Percentiles rank a stretch among this genome's conserved stretches.
These are phyloP conservation scores for Phataginus tetradactyla DNA, from an alignment of 2,797 vertebrate genomes.

Conservation along the genomic window DNA sequence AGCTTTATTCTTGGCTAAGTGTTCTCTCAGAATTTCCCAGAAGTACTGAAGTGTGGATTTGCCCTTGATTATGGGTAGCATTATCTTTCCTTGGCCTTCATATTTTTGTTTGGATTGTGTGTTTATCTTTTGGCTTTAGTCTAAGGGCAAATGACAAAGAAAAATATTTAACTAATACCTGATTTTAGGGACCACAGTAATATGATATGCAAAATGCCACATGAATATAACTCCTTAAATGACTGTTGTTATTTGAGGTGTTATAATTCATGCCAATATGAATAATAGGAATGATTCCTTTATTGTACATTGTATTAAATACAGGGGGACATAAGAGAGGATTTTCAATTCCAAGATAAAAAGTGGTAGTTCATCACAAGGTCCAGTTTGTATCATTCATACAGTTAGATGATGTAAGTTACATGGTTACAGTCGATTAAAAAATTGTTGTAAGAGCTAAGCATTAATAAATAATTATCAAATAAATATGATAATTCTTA, in stretches of 20 bases:
- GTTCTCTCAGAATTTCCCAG: constrained; percentile 1
- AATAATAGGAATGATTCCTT: constrained; percentile 82
- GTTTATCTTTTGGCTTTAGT: background rate
- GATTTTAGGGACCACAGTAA: background rate
- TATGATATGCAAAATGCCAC: background rate
- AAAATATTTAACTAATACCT: background rate
- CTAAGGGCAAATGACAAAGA: background rate
- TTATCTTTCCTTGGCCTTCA: background rate
- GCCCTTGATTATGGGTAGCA: background rate
- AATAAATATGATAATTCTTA: constrained; percentile 7
- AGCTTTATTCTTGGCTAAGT: background rate
- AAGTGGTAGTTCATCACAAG: constrained; percentile 82
- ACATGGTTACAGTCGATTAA: constrained; percentile 83
- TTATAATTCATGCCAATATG: constrained; percentile 77
- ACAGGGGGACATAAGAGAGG: constrained; percentile 79
- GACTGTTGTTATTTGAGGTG: constrained; percentile 68
- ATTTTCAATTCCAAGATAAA: constrained; percentile 84
- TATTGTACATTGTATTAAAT: constrained; percentile 80
- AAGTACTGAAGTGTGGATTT: background rate
- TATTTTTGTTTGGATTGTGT: background rate
- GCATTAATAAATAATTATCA: constrained; percentile 79
- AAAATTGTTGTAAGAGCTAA: constrained; percentile 78
- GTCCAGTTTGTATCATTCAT: constrained; percentile 83
- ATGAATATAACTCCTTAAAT: constrained; percentile 78
- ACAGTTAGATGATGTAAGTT: constrained; percentile 80